Evolutionary conservation across 2,888 invertebrate genomes (phyloP).

Genomic region (Amphipyra tragopoginis): DNA sequence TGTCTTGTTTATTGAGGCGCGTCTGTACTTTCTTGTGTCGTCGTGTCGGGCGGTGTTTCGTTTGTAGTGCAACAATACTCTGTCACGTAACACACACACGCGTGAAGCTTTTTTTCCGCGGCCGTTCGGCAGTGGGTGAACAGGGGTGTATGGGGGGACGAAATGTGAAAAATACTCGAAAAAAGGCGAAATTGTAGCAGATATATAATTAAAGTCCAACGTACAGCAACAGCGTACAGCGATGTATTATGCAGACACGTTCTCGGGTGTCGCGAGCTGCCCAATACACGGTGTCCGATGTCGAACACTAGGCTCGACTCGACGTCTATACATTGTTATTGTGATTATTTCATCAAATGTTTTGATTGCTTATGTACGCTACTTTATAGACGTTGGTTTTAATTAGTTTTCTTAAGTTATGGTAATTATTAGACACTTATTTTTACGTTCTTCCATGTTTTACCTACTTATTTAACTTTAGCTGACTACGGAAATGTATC

Average conservation of each 20-base stretch:
- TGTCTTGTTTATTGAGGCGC: constrained; percentile 48
- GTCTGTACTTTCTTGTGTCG: constrained; percentile 31
- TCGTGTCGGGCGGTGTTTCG: constrained; percentile 33
- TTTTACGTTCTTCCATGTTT: not conserved
- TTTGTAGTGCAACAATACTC: constrained; percentile 64
- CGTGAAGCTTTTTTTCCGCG: constrained; percentile 81
- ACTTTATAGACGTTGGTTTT: constrained; percentile 19
- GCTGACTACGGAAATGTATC: too few species aligned
- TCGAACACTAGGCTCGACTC: constrained; percentile 48
- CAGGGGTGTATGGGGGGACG: constrained; percentile 78
- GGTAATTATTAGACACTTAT: not conserved
- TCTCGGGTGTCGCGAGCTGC: constrained; percentile 77
- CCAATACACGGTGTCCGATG: constrained; percentile 65
- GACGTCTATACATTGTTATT: constrained; percentile 32
- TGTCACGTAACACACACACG: constrained; percentile 74
- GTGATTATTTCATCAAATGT: constrained; percentile 40
- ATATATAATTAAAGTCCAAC: constrained; percentile 89
- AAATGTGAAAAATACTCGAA: constrained; percentile 91
- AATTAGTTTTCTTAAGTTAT: constrained; percentile 3
- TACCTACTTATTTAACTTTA: not conserved
- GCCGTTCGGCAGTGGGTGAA: constrained; percentile 81
- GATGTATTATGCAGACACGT: constrained; percentile 88
- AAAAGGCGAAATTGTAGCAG: constrained; percentile 90
- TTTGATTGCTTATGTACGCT: constrained; percentile 12
- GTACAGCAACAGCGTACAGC: constrained; percentile 84